phyloP scores from a whole-genome alignment of 2,888 invertebrate genomes.

The Pristionchus japonicus region DNA sequence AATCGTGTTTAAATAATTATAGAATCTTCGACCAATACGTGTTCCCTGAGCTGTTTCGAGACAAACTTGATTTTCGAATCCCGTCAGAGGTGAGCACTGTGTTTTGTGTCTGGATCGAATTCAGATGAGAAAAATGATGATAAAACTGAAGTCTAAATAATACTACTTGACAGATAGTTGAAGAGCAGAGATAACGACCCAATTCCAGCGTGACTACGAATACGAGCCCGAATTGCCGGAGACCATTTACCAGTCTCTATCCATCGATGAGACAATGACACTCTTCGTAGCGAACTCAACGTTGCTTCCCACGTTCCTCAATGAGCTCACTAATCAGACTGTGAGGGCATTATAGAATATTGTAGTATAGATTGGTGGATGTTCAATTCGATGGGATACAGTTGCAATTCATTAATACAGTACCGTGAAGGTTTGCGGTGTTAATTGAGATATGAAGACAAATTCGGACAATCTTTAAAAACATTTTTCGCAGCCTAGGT shows the following conservation, averaged over 20 bases:
- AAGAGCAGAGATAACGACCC: too few species aligned
- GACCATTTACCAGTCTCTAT: slow-evolving; percentile 13
- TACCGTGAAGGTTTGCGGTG: too few species aligned
- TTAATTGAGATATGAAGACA: too few species aligned
- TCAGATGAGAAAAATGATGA: too few species aligned
- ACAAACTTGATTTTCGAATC: slow-evolving; percentile 26
- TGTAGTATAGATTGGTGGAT: background rate
- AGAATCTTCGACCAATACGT: slow-evolving; percentile 41
- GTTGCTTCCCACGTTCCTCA: background rate
- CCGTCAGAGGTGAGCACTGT: slow-evolving; percentile 12
- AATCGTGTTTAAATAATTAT: background rate
- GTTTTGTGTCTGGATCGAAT: too few species aligned
- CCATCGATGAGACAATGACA: slow-evolving; percentile 27
- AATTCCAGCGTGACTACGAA: background rate
- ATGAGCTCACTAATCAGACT: background rate
- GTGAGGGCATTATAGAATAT: background rate
- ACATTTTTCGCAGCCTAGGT: too few species aligned
- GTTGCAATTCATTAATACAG: too few species aligned
- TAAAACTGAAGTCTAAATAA: too few species aligned
- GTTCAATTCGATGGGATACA: too few species aligned
- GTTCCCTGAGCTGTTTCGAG: background rate
- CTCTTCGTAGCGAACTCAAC: slow-evolving; percentile 11
- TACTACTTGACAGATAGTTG: too few species aligned
- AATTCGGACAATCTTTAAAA: too few species aligned
- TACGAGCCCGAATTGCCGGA: slow-evolving; percentile 21